Evolutionary conservation across 2,113 vertebrate genomes (phyloP).

Genomic region (Solenodon paradoxus): DNA sequence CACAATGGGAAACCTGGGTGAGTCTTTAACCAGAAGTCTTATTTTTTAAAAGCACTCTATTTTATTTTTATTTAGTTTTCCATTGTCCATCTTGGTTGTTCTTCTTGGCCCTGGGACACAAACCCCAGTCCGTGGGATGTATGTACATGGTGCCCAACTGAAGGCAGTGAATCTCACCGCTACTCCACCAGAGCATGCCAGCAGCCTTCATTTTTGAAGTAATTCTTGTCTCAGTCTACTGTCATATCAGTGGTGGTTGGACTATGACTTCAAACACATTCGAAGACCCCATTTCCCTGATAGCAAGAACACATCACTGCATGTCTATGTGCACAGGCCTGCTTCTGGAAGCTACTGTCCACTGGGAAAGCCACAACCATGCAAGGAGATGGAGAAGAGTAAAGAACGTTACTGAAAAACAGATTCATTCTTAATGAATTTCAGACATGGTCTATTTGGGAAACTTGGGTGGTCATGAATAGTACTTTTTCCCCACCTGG

Average conservation of each 20-base stretch:
- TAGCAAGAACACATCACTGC: background rate
- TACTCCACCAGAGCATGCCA: too few species aligned
- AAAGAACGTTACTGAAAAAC: background rate
- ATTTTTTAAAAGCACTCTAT: too few species aligned
- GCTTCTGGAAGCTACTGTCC: background rate
- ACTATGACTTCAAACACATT: background rate
- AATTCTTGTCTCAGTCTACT: background rate
- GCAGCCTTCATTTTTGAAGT: background rate
- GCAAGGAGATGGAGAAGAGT: background rate
- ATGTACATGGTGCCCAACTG: too few species aligned
- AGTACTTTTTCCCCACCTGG: background rate
- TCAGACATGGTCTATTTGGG: background rate
- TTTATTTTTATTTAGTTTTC: too few species aligned
- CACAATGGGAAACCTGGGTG: background rate
- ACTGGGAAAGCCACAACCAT: background rate
- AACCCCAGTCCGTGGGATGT: too few species aligned
- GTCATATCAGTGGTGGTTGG: background rate
- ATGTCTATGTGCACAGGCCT: background rate
- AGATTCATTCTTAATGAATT: background rate
- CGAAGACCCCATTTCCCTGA: background rate
- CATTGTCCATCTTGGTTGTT: too few species aligned
- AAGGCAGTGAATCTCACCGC: too few species aligned
- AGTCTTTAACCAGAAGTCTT: conserved; percentile 45
- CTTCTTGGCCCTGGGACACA: too few species aligned
- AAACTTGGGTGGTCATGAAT: background rate